Evolutionary conservation across 2,888 invertebrate genomes (phyloP).

Genomic region (Meloe dianella): DNA sequence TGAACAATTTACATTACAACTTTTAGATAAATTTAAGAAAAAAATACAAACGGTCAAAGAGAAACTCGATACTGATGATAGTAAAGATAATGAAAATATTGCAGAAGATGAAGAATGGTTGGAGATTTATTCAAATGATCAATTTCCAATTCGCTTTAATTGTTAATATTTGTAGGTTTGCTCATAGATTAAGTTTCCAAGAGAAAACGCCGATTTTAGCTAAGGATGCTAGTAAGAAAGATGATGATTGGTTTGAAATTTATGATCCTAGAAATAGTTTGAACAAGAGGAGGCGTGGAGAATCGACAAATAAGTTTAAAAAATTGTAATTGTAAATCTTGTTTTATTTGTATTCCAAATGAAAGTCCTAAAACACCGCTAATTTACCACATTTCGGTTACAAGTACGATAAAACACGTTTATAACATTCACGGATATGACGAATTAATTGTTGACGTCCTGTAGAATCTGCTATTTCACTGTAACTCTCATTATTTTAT

Average conservation of each 20-base stretch:
- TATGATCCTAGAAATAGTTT: conserved; percentile 95
- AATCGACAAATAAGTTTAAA: conserved; percentile 53
- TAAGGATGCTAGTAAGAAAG: conserved; percentile 91
- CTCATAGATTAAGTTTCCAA: conserved; percentile 71
- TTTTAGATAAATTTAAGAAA: conserved; percentile 83
- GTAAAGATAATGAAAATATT: conserved; percentile 44
- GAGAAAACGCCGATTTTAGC: conserved; percentile 76
- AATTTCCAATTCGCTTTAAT: too few species aligned
- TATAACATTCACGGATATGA: too few species aligned
- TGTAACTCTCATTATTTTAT: too few species aligned
- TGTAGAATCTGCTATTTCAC: too few species aligned
- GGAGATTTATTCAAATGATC: conserved; percentile 15
- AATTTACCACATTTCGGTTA: too few species aligned
- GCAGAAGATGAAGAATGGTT: conserved; percentile 48
- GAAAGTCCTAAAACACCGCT: too few species aligned
- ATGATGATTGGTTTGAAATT: conserved; percentile 96
- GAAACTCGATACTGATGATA: conserved; percentile 61
- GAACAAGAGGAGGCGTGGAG: conserved; percentile 90
- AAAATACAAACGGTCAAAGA: conserved; percentile 76
- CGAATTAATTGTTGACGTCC: too few species aligned
- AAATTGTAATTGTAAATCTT: too few species aligned
- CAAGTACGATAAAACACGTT: too few species aligned
- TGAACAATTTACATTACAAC: conserved; percentile 78
- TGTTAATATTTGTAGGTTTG: conserved; percentile 63
- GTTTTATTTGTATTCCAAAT: too few species aligned